Percentiles rank a stretch among this genome's conserved stretches.
Evolutionary conservation across 1,140 invertebrate species (phyloP).

Genomic region (Cepaea nemoralis): DNA sequence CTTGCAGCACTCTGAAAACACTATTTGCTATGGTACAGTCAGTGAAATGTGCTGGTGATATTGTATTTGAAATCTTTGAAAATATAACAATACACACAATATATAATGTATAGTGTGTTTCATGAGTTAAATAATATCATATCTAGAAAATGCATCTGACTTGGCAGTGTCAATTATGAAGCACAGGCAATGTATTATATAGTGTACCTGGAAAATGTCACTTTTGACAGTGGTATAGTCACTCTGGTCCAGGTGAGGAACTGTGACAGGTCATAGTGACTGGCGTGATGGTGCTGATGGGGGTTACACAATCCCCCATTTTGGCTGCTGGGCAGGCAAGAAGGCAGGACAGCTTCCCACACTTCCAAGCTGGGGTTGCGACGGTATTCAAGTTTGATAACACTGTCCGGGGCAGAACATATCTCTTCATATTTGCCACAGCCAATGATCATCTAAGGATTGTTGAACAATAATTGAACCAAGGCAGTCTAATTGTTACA

Average conservation of each 20-base stretch:
- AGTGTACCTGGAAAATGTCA: slow-evolving; percentile 71
- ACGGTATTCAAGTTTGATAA: slow-evolving; percentile 68
- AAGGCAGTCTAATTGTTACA: too few species aligned
- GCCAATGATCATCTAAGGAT: slow-evolving; percentile 67
- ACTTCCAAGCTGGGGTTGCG: slow-evolving; percentile 61
- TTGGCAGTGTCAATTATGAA: too few species aligned
- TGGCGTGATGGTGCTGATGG: slow-evolving; percentile 68
- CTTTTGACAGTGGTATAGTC: slow-evolving; percentile 69
- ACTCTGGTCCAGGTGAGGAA: slow-evolving; percentile 70
- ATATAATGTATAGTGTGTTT: too few species aligned
- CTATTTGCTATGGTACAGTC: too few species aligned
- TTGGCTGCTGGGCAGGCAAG: slow-evolving; percentile 67
- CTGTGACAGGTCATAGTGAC: slow-evolving; percentile 65
- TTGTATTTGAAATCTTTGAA: too few species aligned
- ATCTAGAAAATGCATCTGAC: too few species aligned
- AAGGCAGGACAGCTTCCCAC: slow-evolving; percentile 70
- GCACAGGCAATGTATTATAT: not conserved
- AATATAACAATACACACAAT: too few species aligned
- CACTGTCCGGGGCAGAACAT: slow-evolving; percentile 51
- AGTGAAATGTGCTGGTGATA: too few species aligned
- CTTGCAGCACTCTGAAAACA: too few species aligned
- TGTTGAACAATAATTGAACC: slow-evolving; percentile 23
- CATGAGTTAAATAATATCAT: too few species aligned
- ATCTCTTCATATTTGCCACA: slow-evolving; percentile 61
- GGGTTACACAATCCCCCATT: slow-evolving; percentile 67